Evolutionary conservation across 1,140 invertebrate genomes (phyloP), one percentile per base, ranked within the genome.

Genomic region (Olivierus martensii): DNA sequence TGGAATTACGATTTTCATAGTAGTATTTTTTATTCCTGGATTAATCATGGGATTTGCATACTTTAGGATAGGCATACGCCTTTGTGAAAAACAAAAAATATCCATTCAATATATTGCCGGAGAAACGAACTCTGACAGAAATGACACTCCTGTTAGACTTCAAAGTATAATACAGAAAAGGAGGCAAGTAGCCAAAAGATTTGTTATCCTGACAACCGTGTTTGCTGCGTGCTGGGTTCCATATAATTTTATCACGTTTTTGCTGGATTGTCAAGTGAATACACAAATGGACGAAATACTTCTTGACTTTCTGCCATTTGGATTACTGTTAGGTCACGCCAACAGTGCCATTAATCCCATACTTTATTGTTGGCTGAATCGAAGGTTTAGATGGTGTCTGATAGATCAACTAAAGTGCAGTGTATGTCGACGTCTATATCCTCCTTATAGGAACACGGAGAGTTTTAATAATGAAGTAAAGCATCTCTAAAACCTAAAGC

Each of bases 181-280:
- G 52, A 77, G 79, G 59, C 70, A 81, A 41, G 78, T 84, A 9
- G 83, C 83, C 1, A 77, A 79, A 67, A 83, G 85, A 51, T 73
- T 85, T 36, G 67, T 85, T 4, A 72, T 84, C 1, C 69, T 85
- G 3, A 83, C 82, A 0, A 71, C 82, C 1, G 71, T 85, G 0
- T 87, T 87, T 65, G 82, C 82, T 1, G 61, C 79, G 2, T 85
- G 82, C 64, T 85, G 83, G 83, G 64, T 87, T n/a, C 83, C 83
- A 0, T 83, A 84, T 66, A 81, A 82, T 63, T 75, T 81, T 5
- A 67, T 82, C 7, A 76, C 73, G 51, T 70, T 84, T 10, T 64
- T 81, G n/a, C 61, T 79, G 12, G 80, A 83, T 61, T 71, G 80
- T 14, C 69, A 71, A 10, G 66, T 69, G n/a, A 66, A 62, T 35